Evolutionary conservation across 2,797 vertebrate species (phyloP).

Genomic region (Sylvilagus floridanus): DNA sequence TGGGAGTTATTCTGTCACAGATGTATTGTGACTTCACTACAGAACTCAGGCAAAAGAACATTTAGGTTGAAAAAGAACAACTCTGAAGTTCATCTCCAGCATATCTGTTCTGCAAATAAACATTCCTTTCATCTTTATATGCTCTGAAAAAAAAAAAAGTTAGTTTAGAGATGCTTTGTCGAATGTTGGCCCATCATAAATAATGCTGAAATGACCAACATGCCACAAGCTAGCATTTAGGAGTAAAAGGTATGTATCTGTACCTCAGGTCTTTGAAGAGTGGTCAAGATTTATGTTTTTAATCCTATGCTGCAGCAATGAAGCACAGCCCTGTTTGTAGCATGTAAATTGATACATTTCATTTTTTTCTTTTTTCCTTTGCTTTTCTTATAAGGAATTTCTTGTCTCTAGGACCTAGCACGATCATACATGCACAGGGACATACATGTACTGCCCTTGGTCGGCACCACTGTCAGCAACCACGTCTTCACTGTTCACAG

Average conservation of each 20-base stretch:
- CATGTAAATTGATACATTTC: neutral
- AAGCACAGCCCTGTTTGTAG: neutral
- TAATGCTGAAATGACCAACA: slow-evolving; percentile 50
- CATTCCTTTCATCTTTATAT: slow-evolving; percentile 63
- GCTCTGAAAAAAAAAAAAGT: slow-evolving; percentile 12
- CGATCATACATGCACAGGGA: neutral
- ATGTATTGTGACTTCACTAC: slow-evolving; percentile 84
- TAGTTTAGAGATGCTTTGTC: slow-evolving; percentile 46
- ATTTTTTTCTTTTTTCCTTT: neutral
- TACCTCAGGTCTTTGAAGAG: slow-evolving; percentile 51
- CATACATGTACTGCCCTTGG: neutral
- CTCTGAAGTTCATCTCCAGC: slow-evolving; percentile 61
- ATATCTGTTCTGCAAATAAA: slow-evolving; percentile 20
- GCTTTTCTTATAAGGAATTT: slow-evolving; percentile 33
- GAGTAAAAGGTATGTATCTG: neutral
- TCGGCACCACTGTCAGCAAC: neutral
- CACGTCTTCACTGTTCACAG: neutral
- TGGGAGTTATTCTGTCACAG: slow-evolving; percentile 84
- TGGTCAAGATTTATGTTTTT: slow-evolving; percentile 61
- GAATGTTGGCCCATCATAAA: slow-evolving; percentile 44
- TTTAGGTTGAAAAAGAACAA: slow-evolving; percentile 59
- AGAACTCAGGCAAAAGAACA: slow-evolving; percentile 74
- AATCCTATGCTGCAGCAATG: neutral
- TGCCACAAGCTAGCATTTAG: slow-evolving; percentile 31
- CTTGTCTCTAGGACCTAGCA: neutral